Base-by-base conservation (phyloP, 2,888 invertebrate species). In the Caenorhabditis macrosperma region DNA sequence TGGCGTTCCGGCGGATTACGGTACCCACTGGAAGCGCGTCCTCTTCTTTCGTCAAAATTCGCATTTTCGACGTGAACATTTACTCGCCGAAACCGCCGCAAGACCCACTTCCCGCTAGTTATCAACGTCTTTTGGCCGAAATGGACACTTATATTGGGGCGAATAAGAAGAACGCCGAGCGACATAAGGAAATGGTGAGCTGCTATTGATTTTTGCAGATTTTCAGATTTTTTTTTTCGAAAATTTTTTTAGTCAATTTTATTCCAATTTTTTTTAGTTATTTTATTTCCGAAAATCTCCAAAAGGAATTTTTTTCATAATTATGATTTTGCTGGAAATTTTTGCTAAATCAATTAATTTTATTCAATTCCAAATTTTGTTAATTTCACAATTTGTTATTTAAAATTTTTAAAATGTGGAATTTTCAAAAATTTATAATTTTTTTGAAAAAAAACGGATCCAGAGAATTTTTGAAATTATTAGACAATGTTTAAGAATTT, bases 31-130 rank as follows among this genome's bases (percentile, higher is more conserved):
- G n/a, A n/a, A n/a, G n/a, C n/a, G n/a, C 44, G 17, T 22, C 44
- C 22, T 12, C 35, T 17, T 26, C 20, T 12, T 7, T 22, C 20
- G 57, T 74, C 28, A 24, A 55, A 64, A 74, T 74, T 59, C 74
- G 64, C 10, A 35, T 74, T 2, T 64, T 30, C 52, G 50, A 74
- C 44, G 50, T 74, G 30, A 74, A 74, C 20, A 59, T 74, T 7
- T 74, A 74, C 22, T 22, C 50, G n/a, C 74, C 74, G 12, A 55
- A 38, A 26, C 55, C 57, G 20, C 38, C 24, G 20, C 17, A 24
- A 28, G 17, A 30, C 20, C 28, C 57, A 38, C 1, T 64, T 6
- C 7, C 64, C 2, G 22, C 1, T 1, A 74, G 74, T 50, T 64
- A 50, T 26, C 64, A 66, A 24, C 44, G 64, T 20, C 26, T 74